phyloP scores from a whole-genome alignment of 2,797 vertebrate genomes.

The Pantherophis vulpinus region DNA sequence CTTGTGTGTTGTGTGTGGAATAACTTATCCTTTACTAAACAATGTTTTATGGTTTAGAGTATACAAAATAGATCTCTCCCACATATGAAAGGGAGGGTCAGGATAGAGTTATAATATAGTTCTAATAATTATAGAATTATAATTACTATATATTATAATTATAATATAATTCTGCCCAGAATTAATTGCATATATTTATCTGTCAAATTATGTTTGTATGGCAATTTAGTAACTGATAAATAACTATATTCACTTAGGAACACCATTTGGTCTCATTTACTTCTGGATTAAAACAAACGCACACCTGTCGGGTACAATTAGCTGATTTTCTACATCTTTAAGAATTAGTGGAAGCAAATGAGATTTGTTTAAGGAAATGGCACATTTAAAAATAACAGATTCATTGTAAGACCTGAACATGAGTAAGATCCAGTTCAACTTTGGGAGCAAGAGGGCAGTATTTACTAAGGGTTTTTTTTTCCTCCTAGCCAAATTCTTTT shows the following conservation, averaged over 20 bases:
- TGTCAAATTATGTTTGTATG: background rate
- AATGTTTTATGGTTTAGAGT: background rate
- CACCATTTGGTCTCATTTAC: background rate
- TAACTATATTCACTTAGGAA: background rate
- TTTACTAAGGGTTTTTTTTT: slow-evolving; percentile 52
- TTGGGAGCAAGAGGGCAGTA: slow-evolving; percentile 63
- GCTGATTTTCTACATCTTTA: background rate
- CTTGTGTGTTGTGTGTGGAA: background rate
- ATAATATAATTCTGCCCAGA: background rate
- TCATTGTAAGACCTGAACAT: slow-evolving; percentile 11
- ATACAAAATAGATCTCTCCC: background rate
- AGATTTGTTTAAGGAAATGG: slow-evolving; percentile 29
- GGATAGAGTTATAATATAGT: background rate
- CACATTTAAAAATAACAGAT: slow-evolving; percentile 19
- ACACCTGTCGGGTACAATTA: background rate
- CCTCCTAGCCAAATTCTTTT: background rate
- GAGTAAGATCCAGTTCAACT: slow-evolving; percentile 38
- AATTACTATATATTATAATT: background rate
- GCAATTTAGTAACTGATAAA: background rate
- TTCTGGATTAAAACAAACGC: background rate
- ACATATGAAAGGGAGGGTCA: background rate
- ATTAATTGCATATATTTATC: background rate
- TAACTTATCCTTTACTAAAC: background rate
- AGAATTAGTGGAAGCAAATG: slow-evolving; percentile 39
- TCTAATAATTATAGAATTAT: background rate